These are phyloP conservation scores for Lepidothrix coronata DNA, from an alignment of 2,113 vertebrate species.

Conservation along the genomic window DNA sequence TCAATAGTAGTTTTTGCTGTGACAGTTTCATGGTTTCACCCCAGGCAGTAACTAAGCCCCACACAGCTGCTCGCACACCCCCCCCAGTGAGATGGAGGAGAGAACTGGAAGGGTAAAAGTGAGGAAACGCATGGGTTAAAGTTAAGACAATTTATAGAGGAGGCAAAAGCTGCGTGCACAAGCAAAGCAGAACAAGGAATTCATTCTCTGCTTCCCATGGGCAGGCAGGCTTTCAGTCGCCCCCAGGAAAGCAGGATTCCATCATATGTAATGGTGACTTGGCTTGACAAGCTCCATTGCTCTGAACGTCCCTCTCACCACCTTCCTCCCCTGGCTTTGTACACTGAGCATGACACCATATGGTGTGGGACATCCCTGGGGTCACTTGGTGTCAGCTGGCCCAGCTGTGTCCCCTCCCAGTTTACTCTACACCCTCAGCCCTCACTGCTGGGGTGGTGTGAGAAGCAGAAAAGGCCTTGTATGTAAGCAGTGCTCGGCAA, in stretches of 20 bases:
- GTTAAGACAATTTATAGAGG: background rate
- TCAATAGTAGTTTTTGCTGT: background rate
- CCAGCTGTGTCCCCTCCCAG: background rate
- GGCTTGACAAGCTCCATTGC: background rate
- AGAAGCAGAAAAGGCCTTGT: background rate
- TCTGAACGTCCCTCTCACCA: fast-evolving
- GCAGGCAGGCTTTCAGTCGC: background rate
- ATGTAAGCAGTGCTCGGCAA: fast-evolving
- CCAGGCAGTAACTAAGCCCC: background rate
- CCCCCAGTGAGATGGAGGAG: background rate
- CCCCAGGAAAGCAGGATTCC: background rate
- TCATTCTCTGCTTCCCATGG: background rate
- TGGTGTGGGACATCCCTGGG: background rate
- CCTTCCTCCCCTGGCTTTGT: background rate
- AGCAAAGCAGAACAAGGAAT: background rate
- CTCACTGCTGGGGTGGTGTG: fast-evolving
- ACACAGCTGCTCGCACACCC: background rate
- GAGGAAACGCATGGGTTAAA: background rate
- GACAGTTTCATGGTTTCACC: background rate
- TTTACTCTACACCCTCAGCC: background rate
- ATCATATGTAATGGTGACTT: background rate
- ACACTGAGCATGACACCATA: background rate
- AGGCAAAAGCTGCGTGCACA: background rate
- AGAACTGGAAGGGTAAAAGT: background rate
- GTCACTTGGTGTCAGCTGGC: background rate